Percentiles rank a stretch among this genome's conserved stretches.
These are phyloP conservation scores for Noctilio leporinus DNA, from an alignment of 2,113 vertebrate genomes.

Conservation along the genomic window DNA sequence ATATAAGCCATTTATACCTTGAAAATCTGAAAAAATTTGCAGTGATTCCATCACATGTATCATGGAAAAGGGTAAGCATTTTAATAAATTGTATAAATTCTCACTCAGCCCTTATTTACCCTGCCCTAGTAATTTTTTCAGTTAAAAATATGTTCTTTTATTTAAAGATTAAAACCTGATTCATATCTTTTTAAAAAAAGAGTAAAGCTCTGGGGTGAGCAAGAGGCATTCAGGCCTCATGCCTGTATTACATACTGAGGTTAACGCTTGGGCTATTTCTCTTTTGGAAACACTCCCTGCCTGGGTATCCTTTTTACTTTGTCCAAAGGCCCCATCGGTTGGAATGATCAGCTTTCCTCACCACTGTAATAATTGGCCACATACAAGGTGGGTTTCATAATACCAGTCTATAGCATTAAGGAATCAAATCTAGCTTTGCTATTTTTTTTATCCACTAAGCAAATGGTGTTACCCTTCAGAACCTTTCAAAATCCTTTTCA, in stretches of 20 bases:
- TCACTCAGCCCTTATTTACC: neutral
- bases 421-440: neutral
- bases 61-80: neutral
- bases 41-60: neutral
- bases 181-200: too few species aligned
- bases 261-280: neutral
- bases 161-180: neutral
- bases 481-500: neutral
- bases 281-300: neutral
- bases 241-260: too few species aligned
- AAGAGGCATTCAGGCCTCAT: neutral
- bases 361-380: neutral
- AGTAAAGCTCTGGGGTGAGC: neutral
- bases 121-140: neutral
- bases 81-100: neutral
- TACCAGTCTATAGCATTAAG: neutral
- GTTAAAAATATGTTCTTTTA: neutral
- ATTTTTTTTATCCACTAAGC: neutral
- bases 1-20: neutral
- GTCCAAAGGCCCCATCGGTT: neutral
- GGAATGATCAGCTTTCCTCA: neutral
- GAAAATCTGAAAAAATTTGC: neutral
- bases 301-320: neutral
- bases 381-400: neutral
- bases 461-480: neutral